phyloP scores from a whole-genome alignment of 2,888 invertebrate species.

The Candidula unifasciata region DNA sequence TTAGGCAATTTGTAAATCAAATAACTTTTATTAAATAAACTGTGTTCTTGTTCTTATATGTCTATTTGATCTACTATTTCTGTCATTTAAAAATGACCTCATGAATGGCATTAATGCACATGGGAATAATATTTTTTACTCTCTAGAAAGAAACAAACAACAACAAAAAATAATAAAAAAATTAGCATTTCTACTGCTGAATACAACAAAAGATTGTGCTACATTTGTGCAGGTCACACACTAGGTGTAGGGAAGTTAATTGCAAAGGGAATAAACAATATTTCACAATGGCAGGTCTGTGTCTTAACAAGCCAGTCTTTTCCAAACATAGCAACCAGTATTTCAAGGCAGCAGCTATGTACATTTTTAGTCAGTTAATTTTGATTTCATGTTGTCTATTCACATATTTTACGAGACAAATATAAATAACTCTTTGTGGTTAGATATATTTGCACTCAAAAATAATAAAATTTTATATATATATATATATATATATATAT shows the following conservation, averaged over 20 bases:
- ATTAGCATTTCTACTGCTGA: background rate
- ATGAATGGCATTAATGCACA: too few species aligned
- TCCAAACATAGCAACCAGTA: background rate
- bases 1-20: background rate
- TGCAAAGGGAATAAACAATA: background rate
- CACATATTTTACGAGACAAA: background rate
- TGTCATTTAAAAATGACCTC: too few species aligned
- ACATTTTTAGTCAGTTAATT: background rate
- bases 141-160: background rate
- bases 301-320: slow-evolving; percentile 1
- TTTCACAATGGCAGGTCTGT: background rate
- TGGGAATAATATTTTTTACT: background rate
- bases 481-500: too few species aligned
- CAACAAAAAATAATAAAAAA: background rate
- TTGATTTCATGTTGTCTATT: background rate
- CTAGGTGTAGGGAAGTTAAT: background rate
- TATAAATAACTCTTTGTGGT: background rate
- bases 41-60: too few species aligned
- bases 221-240: background rate
- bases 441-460: background rate
- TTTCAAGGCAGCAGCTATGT: background rate
- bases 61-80: too few species aligned
- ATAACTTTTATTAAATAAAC: background rate
- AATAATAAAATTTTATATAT: too few species aligned
- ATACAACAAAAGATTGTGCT: background rate